Percentiles rank a stretch among this genome's conserved stretches.
phyloP scores from a whole-genome alignment of 2,888 invertebrate species.

The Erynnis tages region DNA sequence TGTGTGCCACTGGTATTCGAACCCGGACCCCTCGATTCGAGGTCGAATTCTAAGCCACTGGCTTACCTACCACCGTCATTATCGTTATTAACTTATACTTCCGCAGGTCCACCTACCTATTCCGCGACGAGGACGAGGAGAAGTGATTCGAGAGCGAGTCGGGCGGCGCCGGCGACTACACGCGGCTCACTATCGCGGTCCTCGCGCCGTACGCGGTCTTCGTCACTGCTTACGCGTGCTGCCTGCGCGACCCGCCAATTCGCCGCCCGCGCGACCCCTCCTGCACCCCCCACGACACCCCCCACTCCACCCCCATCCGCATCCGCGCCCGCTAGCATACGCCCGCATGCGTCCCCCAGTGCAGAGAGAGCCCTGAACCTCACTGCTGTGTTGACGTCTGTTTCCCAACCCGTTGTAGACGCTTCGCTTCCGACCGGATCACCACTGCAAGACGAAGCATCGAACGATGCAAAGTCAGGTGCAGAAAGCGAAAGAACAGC shows the following conservation, averaged over 20 bases:
- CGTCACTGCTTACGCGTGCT: conserved; percentile 54
- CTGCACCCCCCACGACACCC: conserved; percentile 28
- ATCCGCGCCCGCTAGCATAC: conserved; percentile 17
- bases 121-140: conserved; percentile 89
- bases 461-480: too few species aligned
- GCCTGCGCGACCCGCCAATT: conserved; percentile 39
- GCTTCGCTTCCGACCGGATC: too few species aligned
- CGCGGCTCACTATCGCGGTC: conserved; percentile 54
- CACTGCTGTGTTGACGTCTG: too few species aligned
- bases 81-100: neutral
- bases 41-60: too few species aligned
- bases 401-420: too few species aligned
- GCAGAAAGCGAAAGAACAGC: too few species aligned
- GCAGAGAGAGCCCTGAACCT: neutral
- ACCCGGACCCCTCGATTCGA: too few species aligned
- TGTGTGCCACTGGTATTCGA: too few species aligned
- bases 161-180: conserved; percentile 75
- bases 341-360: conserved; percentile 6
- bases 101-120: conserved; percentile 91
- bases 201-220: conserved; percentile 65
- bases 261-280: conserved; percentile 26
- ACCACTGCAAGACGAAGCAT: too few species aligned
- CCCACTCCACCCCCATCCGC: conserved; percentile 26
- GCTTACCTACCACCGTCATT: too few species aligned
- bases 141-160: conserved; percentile 73